Evolutionary conservation across 2,797 vertebrate genomes (phyloP).

Genomic region (Alcedo quadribrachys): DNA sequence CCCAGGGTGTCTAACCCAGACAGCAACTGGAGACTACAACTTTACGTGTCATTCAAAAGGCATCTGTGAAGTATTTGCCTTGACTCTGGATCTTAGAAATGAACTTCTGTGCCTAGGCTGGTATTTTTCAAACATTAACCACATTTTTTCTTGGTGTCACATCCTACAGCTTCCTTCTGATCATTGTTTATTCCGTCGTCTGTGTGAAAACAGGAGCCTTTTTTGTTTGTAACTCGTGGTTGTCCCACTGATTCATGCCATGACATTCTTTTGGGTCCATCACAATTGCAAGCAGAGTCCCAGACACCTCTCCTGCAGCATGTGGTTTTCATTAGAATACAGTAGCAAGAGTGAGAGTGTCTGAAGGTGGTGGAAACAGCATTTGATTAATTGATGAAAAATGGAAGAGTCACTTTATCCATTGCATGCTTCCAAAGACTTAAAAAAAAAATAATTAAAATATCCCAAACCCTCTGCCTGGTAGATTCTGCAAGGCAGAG

Average conservation of each 20-base stretch:
- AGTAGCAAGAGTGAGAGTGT: constrained; percentile 47
- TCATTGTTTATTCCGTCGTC: constrained; percentile 55
- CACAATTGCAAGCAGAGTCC: constrained; percentile 8
- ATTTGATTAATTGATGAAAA: constrained; percentile 49
- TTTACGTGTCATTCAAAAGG: constrained; percentile 61
- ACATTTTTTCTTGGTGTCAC: constrained; percentile 40
- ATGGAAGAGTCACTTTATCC: constrained; percentile 52
- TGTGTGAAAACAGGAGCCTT: constrained; percentile 63
- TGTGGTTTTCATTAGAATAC: constrained; percentile 43
- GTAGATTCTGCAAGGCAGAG: constrained; percentile 4
- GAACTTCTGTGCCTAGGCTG: constrained; percentile 63
- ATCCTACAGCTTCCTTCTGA: constrained; percentile 65
- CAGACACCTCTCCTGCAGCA: constrained; percentile 38
- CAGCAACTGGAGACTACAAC: constrained; percentile 58
- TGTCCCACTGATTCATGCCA: constrained; percentile 60
- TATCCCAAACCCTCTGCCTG: not conserved
- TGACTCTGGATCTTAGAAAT: constrained; percentile 52
- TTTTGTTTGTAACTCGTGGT: constrained; percentile 40
- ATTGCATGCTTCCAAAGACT: constrained; percentile 18
- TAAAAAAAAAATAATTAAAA: not conserved
- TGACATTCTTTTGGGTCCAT: constrained; percentile 36
- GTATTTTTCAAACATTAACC: constrained; percentile 68
- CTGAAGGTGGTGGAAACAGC: constrained; percentile 67
- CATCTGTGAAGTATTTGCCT: constrained; percentile 64
- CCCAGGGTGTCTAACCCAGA: constrained; percentile 58